Evolutionary conservation across 2,797 vertebrate genomes (phyloP), one percentile per base, ranked within the genome.

Genomic region (Schizothorax lantsangensis): DNA sequence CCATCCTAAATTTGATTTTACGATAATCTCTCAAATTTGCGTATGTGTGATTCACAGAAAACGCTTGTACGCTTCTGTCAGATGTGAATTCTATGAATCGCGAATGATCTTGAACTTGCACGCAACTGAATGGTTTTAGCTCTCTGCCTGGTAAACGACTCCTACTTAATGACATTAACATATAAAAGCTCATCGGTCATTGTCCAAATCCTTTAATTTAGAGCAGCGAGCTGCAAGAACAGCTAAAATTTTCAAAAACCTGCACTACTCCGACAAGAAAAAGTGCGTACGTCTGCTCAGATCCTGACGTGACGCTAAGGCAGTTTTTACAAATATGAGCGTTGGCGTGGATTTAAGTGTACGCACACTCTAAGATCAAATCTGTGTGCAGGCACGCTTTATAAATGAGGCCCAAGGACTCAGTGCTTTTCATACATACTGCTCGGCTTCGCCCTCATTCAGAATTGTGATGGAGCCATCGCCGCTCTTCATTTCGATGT

Each of bases 371-470:
- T n/a, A 59, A n/a, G 57, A 59, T 59, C 23, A n/a, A 59, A 59
- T 59, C 57, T n/a, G 23, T n/a, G 23, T n/a, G 23, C 4, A n/a
- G n/a, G 23, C 23, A 59, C 2, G 9, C 23, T n/a, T n/a, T n/a
- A 59, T n/a, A 59, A 59, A 59, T 59, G 57, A 59, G 23, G 23
- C 23, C 57, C 23, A n/a, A n/a, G 9, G 33, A 59, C 77, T 57
- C 68, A 40, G 52, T 47, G 75, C 49, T 43, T 93, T 96, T 98
- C 94, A 99, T 94, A 99, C 97, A 40, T 99, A 99, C 93, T 98
- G 97, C 92, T 99, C 98, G 0, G 97, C 96, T 81, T 99, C 98
- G 89, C 97, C 97, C 5, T 98, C 97, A 12, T 97, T 97, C 87
- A 97, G 93, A 89, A 93, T 95, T 66, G 97, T 95, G 88, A 97